A percentile compares a stretch with the other conserved stretches of the same genome.
phyloP scores from a whole-genome alignment of 2,888 invertebrate species.

The Operophtera brumata region DNA sequence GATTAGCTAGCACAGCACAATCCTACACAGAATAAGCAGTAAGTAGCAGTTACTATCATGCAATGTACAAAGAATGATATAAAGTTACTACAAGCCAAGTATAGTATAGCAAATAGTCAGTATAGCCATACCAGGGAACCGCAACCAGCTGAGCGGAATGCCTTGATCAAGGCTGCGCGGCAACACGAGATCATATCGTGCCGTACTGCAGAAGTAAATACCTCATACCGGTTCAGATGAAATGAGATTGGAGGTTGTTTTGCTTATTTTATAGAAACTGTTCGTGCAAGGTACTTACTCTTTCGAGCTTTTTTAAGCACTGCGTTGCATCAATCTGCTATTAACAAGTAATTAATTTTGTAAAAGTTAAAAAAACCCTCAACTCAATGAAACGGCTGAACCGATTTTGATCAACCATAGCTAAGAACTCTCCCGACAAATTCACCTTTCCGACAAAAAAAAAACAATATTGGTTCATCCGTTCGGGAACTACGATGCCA shows the following conservation, averaged over 20 bases:
- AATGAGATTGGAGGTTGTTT: slow-evolving; percentile 16
- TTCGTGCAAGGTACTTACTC: not conserved
- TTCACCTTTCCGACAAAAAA: no score
- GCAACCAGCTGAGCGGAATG: slow-evolving; percentile 37
- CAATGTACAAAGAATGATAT: not conserved
- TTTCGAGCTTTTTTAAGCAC: not conserved
- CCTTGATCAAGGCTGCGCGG: slow-evolving; percentile 38
- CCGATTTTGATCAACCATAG: no score
- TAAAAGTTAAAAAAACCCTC: no score
- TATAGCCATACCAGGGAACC: slow-evolving; percentile 4
- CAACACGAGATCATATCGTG: slow-evolving; percentile 19
- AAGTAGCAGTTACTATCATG: slow-evolving; percentile 7
- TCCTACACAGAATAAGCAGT: slow-evolving; percentile 5
- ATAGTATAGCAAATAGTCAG: not conserved
- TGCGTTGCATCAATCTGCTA: not conserved
- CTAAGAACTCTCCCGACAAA: no score
- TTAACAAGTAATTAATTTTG: no score
- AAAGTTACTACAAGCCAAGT: no score
- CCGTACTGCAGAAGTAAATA: slow-evolving; percentile 24
- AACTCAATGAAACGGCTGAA: no score
- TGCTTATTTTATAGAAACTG: not conserved
- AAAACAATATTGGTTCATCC: no score
- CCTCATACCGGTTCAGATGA: slow-evolving; percentile 24
- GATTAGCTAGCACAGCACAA: not conserved
- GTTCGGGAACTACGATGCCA: no score